A percentile compares a stretch with the other conserved stretches of the same genome.
Conservation (phyloP, 1,140 invertebrate genomes). For the Carposina sasakii region DNA sequence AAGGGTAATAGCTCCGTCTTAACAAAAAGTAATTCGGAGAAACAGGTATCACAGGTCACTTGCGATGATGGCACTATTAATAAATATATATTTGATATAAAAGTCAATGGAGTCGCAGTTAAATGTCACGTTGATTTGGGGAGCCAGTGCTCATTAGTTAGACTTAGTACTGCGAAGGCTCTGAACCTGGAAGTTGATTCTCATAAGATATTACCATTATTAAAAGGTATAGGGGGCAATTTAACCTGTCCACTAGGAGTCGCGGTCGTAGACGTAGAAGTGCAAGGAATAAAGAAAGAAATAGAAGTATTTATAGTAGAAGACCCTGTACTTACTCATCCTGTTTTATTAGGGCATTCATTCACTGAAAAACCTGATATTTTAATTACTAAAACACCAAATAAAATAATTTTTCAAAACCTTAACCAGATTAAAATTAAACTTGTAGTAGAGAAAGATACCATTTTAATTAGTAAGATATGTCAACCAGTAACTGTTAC, state of each 20-base stretch:
- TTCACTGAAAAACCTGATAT: neutral
- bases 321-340: neutral
- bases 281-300: neutral
- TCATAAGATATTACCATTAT: neutral
- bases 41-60: constrained; percentile 16
- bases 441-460: too few relatives aligned
- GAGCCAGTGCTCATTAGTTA: neutral
- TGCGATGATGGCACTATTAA: neutral
- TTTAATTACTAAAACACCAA: neutral
- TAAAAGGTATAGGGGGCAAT: neutral
- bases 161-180: neutral
- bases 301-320: neutral
- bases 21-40: constrained; percentile 9
- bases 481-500: constrained; percentile 1
- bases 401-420: constrained; percentile 1
- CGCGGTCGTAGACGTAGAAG: neutral
- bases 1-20: neutral
- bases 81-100: constrained; percentile 20
- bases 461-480: too few relatives aligned
- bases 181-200: neutral
- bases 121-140: constrained; percentile 3
- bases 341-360: neutral
- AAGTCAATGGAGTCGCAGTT: constrained; percentile 12
- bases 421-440: neutral
- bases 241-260: neutral